phyloP scores from a whole-genome alignment of 2,113 vertebrate genomes.

The Fulmarus glacialis region DNA sequence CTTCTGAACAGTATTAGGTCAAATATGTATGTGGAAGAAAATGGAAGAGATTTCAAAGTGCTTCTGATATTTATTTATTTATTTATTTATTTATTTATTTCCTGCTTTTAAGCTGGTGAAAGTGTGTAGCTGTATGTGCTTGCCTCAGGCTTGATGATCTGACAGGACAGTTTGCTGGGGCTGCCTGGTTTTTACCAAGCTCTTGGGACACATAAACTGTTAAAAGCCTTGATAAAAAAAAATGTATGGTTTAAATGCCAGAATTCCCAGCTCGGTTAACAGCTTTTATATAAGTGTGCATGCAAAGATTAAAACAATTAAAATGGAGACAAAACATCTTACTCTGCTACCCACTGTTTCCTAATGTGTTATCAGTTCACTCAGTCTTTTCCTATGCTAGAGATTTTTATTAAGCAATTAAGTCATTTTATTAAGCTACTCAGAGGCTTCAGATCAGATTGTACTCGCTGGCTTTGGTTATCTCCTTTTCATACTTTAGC shows the following conservation, averaged over 20 bases:
- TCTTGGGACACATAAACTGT: not conserved
- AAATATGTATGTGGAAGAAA: slow-evolving; percentile 20
- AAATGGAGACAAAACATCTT: not conserved
- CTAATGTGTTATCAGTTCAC: not conserved
- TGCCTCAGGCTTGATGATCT: not conserved
- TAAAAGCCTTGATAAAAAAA: not conserved
- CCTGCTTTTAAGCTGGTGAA: not conserved
- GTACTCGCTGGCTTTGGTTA: not conserved
- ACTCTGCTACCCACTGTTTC: not conserved
- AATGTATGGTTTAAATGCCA: not conserved
- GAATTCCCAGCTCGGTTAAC: not conserved
- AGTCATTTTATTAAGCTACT: not conserved
- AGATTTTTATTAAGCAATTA: not conserved
- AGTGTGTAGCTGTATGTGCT: not conserved
- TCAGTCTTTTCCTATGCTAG: not conserved
- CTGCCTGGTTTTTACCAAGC: not conserved
- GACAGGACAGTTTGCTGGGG: not conserved
- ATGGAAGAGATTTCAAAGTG: not conserved
- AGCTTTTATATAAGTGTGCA: not conserved
- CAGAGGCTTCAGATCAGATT: not conserved
- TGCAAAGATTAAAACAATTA: not conserved
- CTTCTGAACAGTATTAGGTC: not conserved
- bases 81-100: not conserved
- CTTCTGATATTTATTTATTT: not conserved
- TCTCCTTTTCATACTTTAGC: not conserved